These are phyloP conservation scores for Gasterosteus nipponicus DNA, from an alignment of 2,113 vertebrate genomes.

Conservation along the genomic window DNA sequence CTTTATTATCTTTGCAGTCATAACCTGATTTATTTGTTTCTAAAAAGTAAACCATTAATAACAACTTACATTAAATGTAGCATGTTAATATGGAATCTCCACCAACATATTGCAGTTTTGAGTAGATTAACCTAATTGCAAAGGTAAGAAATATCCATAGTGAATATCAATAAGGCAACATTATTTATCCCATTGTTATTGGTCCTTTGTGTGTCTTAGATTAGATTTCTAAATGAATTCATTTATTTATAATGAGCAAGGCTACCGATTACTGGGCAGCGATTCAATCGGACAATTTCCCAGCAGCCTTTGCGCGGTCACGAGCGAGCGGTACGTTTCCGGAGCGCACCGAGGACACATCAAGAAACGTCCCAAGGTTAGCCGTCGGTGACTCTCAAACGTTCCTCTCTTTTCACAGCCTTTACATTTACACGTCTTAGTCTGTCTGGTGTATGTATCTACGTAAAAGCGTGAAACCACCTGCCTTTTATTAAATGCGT, in stretches of 20 bases:
- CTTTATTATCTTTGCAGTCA: not conserved
- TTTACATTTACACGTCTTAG: rapidly evolving
- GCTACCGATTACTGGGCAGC: not conserved
- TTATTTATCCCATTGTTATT: not conserved
- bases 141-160: not conserved
- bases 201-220: not conserved
- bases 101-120: not conserved
- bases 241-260: not conserved
- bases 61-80: not conserved
- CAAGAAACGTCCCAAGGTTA: conserved; percentile 58
- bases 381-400: not conserved
- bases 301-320: conserved; percentile 62
- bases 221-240: not conserved
- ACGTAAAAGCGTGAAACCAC: rapidly evolving
- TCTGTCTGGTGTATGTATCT: rapidly evolving
- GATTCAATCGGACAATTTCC: conserved; percentile 42
- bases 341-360: conserved; percentile 54
- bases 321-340: conserved; percentile 17
- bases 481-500: not conserved
- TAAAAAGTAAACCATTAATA: not conserved
- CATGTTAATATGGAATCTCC: not conserved
- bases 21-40: not conserved
- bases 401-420: not conserved
- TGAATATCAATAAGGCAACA: conserved; percentile 8
- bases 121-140: not conserved